These are phyloP conservation scores for Cydia fagiglandana DNA, from an alignment of 1,140 invertebrate species.

Conservation along the genomic window DNA sequence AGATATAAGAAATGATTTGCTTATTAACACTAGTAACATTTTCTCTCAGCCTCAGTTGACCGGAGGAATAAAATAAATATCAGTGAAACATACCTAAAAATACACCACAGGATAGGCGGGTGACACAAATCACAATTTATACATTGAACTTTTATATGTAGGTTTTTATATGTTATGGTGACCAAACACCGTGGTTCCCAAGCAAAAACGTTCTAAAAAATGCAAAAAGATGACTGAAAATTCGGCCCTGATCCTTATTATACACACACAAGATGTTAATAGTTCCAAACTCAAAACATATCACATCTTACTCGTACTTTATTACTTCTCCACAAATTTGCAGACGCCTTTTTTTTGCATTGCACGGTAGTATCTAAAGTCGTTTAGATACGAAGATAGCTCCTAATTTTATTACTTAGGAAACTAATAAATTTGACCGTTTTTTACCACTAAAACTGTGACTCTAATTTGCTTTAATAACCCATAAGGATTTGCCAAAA, in stretches of 20 bases:
- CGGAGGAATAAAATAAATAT: background rate
- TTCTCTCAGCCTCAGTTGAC: no score
- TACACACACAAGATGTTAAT: background rate
- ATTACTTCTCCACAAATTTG: background rate
- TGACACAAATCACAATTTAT: background rate
- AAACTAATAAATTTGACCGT: constrained; percentile 65
- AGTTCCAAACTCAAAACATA: background rate
- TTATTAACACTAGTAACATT: background rate
- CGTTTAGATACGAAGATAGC: constrained; percentile 62
- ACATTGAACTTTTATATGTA: no score
- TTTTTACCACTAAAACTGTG: constrained; percentile 48
- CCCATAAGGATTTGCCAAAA: constrained; percentile 60
- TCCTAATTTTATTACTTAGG: constrained; percentile 63
- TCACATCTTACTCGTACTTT: background rate
- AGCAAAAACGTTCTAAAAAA: no score
- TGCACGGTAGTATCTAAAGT: constrained; percentile 45
- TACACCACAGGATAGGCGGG: background rate
- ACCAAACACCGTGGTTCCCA: no score
- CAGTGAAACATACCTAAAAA: background rate
- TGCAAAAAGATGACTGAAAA: no score
- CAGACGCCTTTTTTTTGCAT: constrained; percentile 34
- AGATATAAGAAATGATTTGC: no score
- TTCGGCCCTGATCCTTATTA: no score
- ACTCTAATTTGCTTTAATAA: constrained; percentile 71
- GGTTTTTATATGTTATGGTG: no score